Conservation (phyloP, 2,888 invertebrate genomes). For the Clitarchus hookeri region DNA sequence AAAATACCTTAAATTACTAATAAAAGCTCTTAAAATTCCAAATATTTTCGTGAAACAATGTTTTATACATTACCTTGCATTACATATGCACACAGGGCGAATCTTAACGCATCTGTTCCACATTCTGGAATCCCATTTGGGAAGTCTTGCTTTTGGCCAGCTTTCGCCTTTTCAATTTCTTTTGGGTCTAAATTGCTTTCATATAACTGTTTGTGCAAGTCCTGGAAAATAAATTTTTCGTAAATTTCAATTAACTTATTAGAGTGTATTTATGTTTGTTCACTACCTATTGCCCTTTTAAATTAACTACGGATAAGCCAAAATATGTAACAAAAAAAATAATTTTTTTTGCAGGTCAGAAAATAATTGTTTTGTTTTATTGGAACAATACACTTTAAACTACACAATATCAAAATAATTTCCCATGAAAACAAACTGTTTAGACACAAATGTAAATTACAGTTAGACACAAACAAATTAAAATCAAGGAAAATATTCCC, state of each 20-base stretch:
- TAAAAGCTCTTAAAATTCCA: too few species aligned
- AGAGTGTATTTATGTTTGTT: too few species aligned
- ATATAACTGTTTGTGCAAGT: slow-evolving; percentile 71
- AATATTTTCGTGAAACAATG: not conserved
- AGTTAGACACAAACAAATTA: too few species aligned
- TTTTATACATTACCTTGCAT: slow-evolving; percentile 64
- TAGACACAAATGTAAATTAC: too few species aligned
- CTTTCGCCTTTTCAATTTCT: slow-evolving; percentile 77
- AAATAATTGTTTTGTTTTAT: slow-evolving; percentile 12
- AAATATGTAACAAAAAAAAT: too few species aligned
- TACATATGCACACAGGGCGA: slow-evolving; percentile 87
- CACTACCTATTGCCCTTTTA: too few species aligned
- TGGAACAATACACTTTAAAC: too few species aligned
- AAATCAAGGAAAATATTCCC: too few species aligned
- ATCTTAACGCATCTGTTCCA: slow-evolving; percentile 92
- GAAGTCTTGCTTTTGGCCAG: slow-evolving; percentile 64
- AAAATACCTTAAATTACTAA: too few species aligned
- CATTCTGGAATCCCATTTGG: slow-evolving; percentile 96
- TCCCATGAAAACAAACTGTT: too few species aligned
- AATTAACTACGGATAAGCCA: too few species aligned
- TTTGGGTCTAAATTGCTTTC: slow-evolving; percentile 84
- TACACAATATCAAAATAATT: too few species aligned
- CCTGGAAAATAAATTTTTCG: slow-evolving; percentile 49
- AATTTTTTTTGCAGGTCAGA: not conserved
- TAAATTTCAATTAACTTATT: not conserved